These are phyloP conservation scores for Campaea margaritaria DNA, from an alignment of 2,888 invertebrate genomes.

Conservation along the genomic window DNA sequence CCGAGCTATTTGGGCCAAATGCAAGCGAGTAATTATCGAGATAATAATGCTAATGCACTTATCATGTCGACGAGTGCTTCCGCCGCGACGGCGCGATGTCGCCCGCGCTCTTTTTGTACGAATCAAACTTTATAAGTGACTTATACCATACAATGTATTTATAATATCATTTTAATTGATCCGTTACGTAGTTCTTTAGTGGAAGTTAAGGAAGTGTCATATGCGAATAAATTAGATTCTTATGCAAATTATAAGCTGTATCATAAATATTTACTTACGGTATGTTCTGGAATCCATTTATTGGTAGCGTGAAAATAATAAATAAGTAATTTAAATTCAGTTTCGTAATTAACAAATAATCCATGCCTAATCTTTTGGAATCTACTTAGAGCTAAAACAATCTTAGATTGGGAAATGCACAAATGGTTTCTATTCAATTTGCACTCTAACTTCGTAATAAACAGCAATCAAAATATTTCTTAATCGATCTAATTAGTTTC, in stretches of 20 bases:
- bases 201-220: constrained; percentile 7
- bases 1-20: constrained; percentile 81
- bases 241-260: neutral
- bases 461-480: constrained; percentile 41
- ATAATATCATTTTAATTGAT: neutral
- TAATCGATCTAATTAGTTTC: constrained; percentile 40
- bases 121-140: constrained; percentile 55
- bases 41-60: constrained; percentile 86
- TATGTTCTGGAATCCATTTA: constrained; percentile 20
- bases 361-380: neutral
- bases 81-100: constrained; percentile 60
- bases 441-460: constrained; percentile 27
- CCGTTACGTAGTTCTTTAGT: constrained; percentile 2
- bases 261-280: constrained; percentile 25
- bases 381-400: constrained; percentile 15
- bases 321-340: neutral
- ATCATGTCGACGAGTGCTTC: constrained; percentile 82
- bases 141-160: constrained; percentile 2
- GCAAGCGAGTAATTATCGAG: constrained; percentile 84
- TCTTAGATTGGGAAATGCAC: constrained; percentile 19
- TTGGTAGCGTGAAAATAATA: constrained; percentile 34
- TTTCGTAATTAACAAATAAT: constrained; percentile 2
- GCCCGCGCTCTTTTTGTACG: constrained; percentile 52
- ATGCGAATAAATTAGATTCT: constrained; percentile 2
- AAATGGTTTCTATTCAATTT: constrained; percentile 22